phyloP scores from a whole-genome alignment of 2,888 invertebrate species.

The Limnephilus lunatus region DNA sequence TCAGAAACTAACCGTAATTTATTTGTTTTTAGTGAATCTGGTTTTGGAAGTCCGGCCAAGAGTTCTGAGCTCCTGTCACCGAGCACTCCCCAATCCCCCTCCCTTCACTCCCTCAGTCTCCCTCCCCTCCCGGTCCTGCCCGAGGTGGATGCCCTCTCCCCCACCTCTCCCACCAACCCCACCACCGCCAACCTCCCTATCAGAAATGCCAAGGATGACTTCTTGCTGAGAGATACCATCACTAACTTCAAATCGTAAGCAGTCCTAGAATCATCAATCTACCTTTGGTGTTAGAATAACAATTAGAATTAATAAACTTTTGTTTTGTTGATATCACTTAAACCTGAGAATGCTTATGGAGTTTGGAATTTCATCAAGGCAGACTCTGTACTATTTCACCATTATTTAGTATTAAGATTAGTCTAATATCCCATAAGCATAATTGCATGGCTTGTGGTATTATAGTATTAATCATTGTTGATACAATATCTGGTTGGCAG shows the following conservation, averaged over 20 bases:
- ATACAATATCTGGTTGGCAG: background rate
- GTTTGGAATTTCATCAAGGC: background rate
- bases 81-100: constrained; percentile 71
- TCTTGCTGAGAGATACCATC: constrained; percentile 71
- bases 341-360: background rate
- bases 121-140: constrained; percentile 49
- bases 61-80: constrained; percentile 73
- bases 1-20: background rate
- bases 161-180: constrained; percentile 70
- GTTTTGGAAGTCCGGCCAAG: constrained; percentile 74
- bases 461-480: background rate
- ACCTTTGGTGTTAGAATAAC: constrained; percentile 25
- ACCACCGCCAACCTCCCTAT: constrained; percentile 69
- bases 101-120: constrained; percentile 63
- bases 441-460: background rate
- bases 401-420: background rate
- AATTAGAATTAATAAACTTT: background rate
- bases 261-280: constrained; percentile 60
- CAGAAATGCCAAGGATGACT: constrained; percentile 71
- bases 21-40: constrained; percentile 72
- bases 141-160: constrained; percentile 62
- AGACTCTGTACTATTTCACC: background rate
- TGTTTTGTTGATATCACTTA: background rate
- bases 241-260: constrained; percentile 76
- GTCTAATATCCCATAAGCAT: background rate